Conservation (phyloP, 1,140 invertebrate species). For the Diachasma alloeum region DNA sequence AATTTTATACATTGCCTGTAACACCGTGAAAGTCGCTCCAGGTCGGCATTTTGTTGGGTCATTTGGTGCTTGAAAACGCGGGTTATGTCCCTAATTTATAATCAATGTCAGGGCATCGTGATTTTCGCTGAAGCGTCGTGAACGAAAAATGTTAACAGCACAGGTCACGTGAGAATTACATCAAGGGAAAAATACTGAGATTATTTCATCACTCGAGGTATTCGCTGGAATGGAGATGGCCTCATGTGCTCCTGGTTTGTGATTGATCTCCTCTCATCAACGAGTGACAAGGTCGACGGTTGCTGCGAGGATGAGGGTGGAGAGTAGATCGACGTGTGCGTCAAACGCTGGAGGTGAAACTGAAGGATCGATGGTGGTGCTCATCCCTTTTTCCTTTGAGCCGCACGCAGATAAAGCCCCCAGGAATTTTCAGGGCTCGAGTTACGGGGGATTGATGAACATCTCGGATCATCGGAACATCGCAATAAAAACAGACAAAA, state of each 20-base stretch:
- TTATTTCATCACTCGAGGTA: no score
- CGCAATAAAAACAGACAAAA: no score
- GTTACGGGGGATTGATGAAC: not conserved
- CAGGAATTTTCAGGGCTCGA: not conserved
- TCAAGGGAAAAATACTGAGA: no score
- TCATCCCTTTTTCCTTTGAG: not conserved
- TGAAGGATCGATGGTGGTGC: not conserved
- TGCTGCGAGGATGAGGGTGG: not conserved
- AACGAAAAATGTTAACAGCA: no score
- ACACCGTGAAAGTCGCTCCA: slow-evolving; percentile 36
- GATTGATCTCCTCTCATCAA: not conserved
- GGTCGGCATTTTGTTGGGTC: slow-evolving; percentile 10
- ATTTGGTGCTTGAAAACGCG: not conserved
- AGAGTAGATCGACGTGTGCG: not conserved
- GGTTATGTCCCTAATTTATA: not conserved
- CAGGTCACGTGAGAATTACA: no score
- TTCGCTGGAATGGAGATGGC: no score
- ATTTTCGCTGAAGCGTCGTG: no score
- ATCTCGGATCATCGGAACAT: no score
- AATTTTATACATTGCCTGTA: slow-evolving; percentile 34
- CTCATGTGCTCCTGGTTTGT: no score
- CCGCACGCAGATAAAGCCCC: not conserved
- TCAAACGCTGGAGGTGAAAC: not conserved
- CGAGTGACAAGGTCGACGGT: no score
- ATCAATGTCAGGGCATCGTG: not conserved